Evolutionary conservation across 2,888 invertebrate genomes (phyloP), one percentile per base, ranked within the genome.

Genomic region (Dermolepida albohirtum): DNA sequence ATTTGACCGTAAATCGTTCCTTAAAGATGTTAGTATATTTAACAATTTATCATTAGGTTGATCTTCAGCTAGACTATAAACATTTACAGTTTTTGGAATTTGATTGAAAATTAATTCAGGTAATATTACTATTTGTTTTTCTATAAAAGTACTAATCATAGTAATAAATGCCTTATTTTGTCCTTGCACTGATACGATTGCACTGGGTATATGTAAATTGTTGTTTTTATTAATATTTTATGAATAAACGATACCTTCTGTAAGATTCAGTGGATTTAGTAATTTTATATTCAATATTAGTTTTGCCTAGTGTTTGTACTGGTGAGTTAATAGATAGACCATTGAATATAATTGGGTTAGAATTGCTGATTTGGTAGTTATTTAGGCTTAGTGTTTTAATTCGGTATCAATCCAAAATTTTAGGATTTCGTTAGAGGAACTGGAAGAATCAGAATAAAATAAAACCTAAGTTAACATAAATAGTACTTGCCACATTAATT

Each of bases 371-470:
- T 29, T 4, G 6, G 6, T 5, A 29, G 6, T 29, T 29, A 14
- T 8, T 54, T 27, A 70, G 12, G 34, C 55, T 67, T n/a, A 41
- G 14, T n/a, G 51, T 16, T 71, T 71, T 74, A 8, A 75, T 67
- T 27, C 75, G 12, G 76, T 75, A 44, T 76, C 73, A 14, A 75
- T 52, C 16, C 74, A 54, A 59, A 75, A 71, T 70, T 70, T 68
- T n/a, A n/a, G n/a, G n/a, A n/a, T n/a, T n/a, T n/a, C n/a, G n/a
- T 11, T 74, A 69, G 5, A 4, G 6, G n/a, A n/a, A n/a, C n/a
- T n/a, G n/a, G n/a, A n/a, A n/a, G 4, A 6, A 29, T 6, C 6
- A 5, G 29, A 29, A 16, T 34, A 4, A 54, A 54, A 54, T 27
- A 54, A 11, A 5, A 54, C n/a, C 2, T 54, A 54, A 27, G 29